Conservation (phyloP, 2,888 invertebrate species). For the Lycaena phlaeas region DNA sequence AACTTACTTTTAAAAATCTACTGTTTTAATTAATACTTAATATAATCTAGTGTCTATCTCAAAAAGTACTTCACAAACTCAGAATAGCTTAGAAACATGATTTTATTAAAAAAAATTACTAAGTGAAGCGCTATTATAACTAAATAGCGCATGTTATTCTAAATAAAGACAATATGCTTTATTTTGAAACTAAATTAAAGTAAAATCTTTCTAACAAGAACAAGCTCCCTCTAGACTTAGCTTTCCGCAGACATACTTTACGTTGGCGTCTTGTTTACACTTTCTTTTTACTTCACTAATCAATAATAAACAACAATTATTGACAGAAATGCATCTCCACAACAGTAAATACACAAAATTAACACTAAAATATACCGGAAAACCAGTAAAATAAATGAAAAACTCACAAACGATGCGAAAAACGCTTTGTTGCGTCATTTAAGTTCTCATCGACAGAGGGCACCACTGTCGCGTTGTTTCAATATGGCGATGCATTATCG, state of each 20-base stretch:
- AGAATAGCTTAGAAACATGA: too few relatives aligned
- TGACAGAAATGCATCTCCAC: constrained; percentile 24
- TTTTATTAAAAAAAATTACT: too few relatives aligned
- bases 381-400: constrained; percentile 38
- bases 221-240: constrained; percentile 2
- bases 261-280: constrained; percentile 13
- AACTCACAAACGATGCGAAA: constrained; percentile 49
- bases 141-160: too few relatives aligned
- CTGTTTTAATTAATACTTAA: too few relatives aligned
- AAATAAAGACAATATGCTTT: too few relatives aligned
- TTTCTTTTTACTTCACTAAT: neutral
- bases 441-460: constrained; percentile 52
- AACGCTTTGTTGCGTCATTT: constrained; percentile 42
- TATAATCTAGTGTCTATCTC: too few relatives aligned
- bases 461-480: constrained; percentile 43
- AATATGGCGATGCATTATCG: constrained; percentile 63
- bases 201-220: constrained; percentile 1
- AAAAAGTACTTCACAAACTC: too few relatives aligned
- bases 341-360: constrained; percentile 34
- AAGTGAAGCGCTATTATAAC: too few relatives aligned
- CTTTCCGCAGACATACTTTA: neutral
- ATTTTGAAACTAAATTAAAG: too few relatives aligned
- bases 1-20: too few relatives aligned
- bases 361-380: constrained; percentile 27
- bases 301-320: neutral